phyloP scores from a whole-genome alignment of 2,888 invertebrate genomes.

The Cacoxenus indagator region DNA sequence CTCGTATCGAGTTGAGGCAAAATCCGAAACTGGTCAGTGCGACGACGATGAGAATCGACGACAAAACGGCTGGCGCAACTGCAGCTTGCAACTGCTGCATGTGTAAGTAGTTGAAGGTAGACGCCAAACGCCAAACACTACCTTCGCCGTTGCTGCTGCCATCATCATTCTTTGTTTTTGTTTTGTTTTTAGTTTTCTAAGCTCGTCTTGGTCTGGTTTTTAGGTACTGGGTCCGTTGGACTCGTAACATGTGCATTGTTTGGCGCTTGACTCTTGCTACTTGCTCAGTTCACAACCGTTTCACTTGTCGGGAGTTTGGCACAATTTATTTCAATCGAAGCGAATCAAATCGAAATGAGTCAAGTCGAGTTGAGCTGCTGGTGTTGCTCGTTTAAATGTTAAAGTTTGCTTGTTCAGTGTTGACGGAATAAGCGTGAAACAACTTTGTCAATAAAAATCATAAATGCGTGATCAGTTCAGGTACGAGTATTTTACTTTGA shows the following conservation, averaged over 20 bases:
- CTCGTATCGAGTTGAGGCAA: background rate
- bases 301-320: background rate
- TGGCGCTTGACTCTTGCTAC: background rate
- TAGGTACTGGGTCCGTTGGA: too few species aligned
- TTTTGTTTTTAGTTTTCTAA: too few species aligned
- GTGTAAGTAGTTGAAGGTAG: background rate
- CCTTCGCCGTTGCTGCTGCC: background rate
- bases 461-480: conserved; percentile 6
- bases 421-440: conserved; percentile 11
- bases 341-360: too few species aligned
- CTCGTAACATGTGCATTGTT: background rate
- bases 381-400: conserved; percentile 24
- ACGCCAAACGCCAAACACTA: too few species aligned
- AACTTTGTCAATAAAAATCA: conserved; percentile 11
- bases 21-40: background rate
- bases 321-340: background rate
- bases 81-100: conserved; percentile 21
- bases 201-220: conserved; percentile 1
- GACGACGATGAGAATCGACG: background rate
- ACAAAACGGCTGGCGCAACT: conserved; percentile 14
- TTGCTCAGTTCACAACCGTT: background rate
- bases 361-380: too few species aligned
- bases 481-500: background rate
- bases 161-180: too few species aligned
- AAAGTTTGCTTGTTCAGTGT: conserved; percentile 10